Evolutionary conservation across 2,888 invertebrate species (phyloP).

Genomic region (Scaptomyza parva): DNA sequence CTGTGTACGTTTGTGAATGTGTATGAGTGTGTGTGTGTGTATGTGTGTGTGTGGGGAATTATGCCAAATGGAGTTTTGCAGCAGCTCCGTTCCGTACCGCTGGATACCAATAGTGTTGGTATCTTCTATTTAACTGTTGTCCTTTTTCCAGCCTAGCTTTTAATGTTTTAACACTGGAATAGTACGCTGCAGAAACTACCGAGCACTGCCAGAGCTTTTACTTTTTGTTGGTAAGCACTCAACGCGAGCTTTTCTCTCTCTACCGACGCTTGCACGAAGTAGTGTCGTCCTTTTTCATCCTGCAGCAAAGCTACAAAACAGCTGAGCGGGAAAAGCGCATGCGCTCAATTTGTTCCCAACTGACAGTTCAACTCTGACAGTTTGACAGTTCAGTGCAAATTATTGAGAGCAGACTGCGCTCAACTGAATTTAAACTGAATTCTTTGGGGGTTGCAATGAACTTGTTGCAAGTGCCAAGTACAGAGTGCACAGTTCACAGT

Average conservation of each 20-base stretch:
- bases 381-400: slow-evolving; percentile 40
- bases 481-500: slow-evolving; percentile 14
- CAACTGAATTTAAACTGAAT: background rate
- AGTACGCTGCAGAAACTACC: slow-evolving; percentile 31
- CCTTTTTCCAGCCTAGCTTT: slow-evolving; percentile 79
- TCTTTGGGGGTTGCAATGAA: slow-evolving; percentile 40
- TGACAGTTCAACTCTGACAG: slow-evolving; percentile 12
- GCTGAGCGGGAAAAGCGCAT: slow-evolving; percentile 61
- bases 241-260: slow-evolving; percentile 45
- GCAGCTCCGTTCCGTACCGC: slow-evolving; percentile 47
- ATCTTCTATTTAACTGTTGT: slow-evolving; percentile 77
- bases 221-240: slow-evolving; percentile 19
- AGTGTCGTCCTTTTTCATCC: slow-evolving; percentile 61
- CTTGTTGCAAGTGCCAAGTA: slow-evolving; percentile 47
- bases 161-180: slow-evolving; percentile 73
- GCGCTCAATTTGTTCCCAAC: slow-evolving; percentile 47
- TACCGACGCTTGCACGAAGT: slow-evolving; percentile 30
- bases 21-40: slow-evolving; percentile 3
- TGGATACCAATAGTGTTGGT: slow-evolving; percentile 81
- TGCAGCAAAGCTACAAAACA: slow-evolving; percentile 43
- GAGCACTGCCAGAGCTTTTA: slow-evolving; percentile 27
- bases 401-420: slow-evolving; percentile 2
- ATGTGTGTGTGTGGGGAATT: slow-evolving; percentile 66
- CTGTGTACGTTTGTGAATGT: slow-evolving; percentile 29
- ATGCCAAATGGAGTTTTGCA: slow-evolving; percentile 72